Conservation (phyloP, 2,797 vertebrate species). For the Aldrovandia affinis region DNA sequence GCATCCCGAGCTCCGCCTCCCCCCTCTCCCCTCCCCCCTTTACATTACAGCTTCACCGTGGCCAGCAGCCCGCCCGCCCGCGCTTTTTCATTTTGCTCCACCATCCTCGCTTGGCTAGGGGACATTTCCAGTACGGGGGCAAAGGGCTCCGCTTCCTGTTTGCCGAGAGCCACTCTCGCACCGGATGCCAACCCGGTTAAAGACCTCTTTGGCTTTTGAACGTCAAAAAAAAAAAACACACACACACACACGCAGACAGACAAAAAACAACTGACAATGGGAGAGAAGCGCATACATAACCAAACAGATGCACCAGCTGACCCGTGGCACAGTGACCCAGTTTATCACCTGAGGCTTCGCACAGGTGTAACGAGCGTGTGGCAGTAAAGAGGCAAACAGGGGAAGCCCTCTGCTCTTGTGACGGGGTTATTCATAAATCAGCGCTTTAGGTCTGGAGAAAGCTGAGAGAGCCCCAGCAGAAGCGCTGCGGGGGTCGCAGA, state of each 20-base stretch:
- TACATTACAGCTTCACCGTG: conserved; percentile 4
- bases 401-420: conserved; percentile 8
- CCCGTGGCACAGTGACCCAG: not conserved
- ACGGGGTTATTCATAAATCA: conserved; percentile 13
- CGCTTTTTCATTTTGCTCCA: conserved; percentile 1
- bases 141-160: not conserved
- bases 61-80: not conserved
- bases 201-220: not conserved
- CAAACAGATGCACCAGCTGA: not conserved
- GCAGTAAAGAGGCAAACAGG: not conserved
- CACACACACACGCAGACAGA: not conserved
- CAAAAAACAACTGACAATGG: not conserved
- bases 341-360: not conserved
- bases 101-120: conserved; percentile 13
- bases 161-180: not conserved
- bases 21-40: not conserved
- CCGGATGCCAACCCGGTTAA: not conserved
- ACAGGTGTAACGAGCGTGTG: not conserved
- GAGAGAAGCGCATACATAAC: not conserved
- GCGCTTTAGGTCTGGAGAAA: not conserved
- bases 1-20: conserved; percentile 14
- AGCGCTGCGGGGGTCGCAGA: not conserved
- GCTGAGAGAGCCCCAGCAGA: not conserved
- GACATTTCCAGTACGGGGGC: not conserved
- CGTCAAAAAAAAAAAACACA: not conserved